These are phyloP conservation scores for Aplochiton taeniatus DNA, from an alignment of 2,797 vertebrate genomes.

Conservation along the genomic window DNA sequence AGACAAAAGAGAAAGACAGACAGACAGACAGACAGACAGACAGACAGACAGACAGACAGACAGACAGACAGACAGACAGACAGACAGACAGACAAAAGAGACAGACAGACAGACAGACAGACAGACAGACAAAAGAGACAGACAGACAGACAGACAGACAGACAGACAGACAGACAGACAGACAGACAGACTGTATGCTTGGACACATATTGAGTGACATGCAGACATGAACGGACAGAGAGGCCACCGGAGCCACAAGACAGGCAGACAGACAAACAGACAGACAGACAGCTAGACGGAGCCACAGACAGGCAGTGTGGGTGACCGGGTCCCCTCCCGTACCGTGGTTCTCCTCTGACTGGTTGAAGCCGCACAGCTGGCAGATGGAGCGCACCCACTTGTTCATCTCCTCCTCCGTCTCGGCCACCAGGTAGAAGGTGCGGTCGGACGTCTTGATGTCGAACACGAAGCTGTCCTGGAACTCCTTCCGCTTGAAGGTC, in stretches of 20 bases:
- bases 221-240: background rate
- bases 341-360: conserved; percentile 92
- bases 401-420: conserved; percentile 98
- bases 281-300: background rate
- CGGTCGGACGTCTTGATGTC: conserved; percentile 98
- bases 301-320: background rate
- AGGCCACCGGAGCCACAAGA: too few species aligned
- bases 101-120: too few species aligned
- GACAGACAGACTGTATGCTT: too few species aligned
- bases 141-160: background rate
- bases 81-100: too few species aligned
- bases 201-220: background rate
- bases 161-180: background rate
- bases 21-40: background rate
- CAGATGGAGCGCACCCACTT: conserved; percentile 99
- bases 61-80: background rate
- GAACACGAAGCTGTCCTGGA: conserved; percentile 97
- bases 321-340: conserved; percentile 37
- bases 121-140: too few species aligned
- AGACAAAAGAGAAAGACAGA: background rate
- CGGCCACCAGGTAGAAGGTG: conserved; percentile 97
- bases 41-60: too few species aligned
- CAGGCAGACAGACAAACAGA: background rate
- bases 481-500: conserved; percentile 97
- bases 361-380: conserved; percentile 98